A percentile compares a stretch with the other conserved stretches of the same genome.
These are phyloP conservation scores for Rhabdornis inornatus DNA, from an alignment of 2,113 vertebrate species.

Conservation along the genomic window DNA sequence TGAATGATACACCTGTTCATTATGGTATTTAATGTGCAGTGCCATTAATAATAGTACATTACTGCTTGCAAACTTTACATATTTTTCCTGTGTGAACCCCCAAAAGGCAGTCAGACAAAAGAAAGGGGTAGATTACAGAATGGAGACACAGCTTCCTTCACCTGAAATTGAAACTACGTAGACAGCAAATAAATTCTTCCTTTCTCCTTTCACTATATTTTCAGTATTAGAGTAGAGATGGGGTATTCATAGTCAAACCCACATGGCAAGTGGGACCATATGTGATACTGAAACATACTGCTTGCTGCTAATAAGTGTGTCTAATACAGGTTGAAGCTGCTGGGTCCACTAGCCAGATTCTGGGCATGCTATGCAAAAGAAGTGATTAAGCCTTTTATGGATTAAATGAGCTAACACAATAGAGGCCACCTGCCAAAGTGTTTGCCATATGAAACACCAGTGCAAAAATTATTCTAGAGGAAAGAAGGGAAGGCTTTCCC, in stretches of 20 bases:
- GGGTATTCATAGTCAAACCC: not conserved
- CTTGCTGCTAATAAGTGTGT: not conserved
- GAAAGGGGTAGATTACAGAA: not conserved
- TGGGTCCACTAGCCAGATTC: not conserved
- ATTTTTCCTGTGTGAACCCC: not conserved
- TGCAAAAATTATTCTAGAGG: not conserved
- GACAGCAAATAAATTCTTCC: not conserved
- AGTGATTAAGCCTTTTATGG: conserved; percentile 8
- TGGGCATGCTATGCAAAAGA: not conserved
- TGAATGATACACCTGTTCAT: not conserved
- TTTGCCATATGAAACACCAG: not conserved
- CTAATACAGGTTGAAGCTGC: not conserved
- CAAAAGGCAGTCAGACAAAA: not conserved
- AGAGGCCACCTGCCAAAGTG: not conserved
- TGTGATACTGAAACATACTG: not conserved
- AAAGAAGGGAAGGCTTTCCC: conserved; percentile 3
- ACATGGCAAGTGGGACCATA: not conserved
- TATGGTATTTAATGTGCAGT: not conserved
- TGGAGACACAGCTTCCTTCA: not conserved
- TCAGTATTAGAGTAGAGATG: not conserved
- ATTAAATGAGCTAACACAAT: not conserved
- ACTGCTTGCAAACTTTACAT: not conserved
- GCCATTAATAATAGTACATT: not conserved
- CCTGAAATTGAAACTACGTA: not conserved
- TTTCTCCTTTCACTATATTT: not conserved